Conservation (phyloP, 2,888 invertebrate genomes). For the Spialia ferax region DNA sequence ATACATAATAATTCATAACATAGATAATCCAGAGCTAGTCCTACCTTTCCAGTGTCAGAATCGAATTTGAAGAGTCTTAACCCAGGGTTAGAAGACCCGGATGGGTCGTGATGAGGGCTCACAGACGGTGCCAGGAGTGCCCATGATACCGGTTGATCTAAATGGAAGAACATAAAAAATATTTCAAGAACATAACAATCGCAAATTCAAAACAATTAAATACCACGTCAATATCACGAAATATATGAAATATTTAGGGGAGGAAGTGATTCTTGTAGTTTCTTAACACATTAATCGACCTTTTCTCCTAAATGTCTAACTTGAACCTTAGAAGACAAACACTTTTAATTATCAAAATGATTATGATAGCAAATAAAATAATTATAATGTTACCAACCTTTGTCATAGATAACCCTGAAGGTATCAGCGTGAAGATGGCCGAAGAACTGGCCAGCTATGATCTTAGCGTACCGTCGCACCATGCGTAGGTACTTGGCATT, state of each 20-base stretch:
- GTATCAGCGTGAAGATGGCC: constrained; percentile 97
- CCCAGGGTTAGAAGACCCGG: constrained; percentile 95
- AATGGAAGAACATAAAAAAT: background rate
- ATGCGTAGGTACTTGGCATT: constrained; percentile 92
- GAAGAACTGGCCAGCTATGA: constrained; percentile 97
- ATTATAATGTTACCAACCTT: constrained; percentile 78
- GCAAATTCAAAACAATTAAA: no score
- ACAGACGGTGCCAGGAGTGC: constrained; percentile 96
- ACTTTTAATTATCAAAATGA: no score
- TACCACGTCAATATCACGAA: no score
- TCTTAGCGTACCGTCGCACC: constrained; percentile 91
- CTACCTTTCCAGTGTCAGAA: constrained; percentile 94
- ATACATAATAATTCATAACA: no score
- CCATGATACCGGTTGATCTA: constrained; percentile 95
- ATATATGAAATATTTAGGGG: no score
- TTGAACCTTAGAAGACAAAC: no score
- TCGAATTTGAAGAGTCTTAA: constrained; percentile 96
- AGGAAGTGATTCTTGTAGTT: no score
- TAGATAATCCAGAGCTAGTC: background rate
- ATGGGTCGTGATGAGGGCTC: constrained; percentile 93
- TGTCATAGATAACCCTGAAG: constrained; percentile 94
- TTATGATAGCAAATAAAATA: background rate
- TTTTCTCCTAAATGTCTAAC: no score
- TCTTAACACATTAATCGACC: no score
- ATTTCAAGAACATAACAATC: no score